phyloP scores from a whole-genome alignment of 2,113 vertebrate species.

The Platanista minor region DNA sequence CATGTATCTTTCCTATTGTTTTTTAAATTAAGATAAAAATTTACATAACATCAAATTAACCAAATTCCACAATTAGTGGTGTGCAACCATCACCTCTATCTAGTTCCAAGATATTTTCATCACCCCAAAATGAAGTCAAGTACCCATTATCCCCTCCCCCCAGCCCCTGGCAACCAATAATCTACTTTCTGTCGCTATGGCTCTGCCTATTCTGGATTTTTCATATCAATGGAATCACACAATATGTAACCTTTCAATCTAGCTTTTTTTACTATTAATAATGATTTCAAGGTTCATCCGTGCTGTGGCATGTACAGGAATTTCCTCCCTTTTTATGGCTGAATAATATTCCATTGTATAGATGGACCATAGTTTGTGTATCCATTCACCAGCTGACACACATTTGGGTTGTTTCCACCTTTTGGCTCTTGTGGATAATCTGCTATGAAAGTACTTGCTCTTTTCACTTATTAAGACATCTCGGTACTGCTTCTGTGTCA shows the following conservation, averaged over 20 bases:
- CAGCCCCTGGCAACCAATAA: not conserved
- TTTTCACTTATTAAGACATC: not conserved
- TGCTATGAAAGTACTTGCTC: not conserved
- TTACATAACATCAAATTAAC: too few species aligned
- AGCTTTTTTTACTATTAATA: not conserved
- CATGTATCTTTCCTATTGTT: too few species aligned
- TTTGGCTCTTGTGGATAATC: not conserved
- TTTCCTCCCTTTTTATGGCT: not conserved
- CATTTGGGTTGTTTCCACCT: not conserved
- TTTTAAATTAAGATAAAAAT: too few species aligned
- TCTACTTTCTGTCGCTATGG: not conserved
- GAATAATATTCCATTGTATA: not conserved
- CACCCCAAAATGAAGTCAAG: not conserved
- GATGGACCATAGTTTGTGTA: not conserved
- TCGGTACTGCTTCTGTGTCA: not conserved
- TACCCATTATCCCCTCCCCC: not conserved
- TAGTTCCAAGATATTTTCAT: not conserved
- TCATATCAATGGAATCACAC: not conserved
- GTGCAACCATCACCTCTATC: too few species aligned
- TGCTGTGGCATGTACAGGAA: accelerated
- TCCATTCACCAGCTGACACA: not conserved
- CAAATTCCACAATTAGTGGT: too few species aligned
- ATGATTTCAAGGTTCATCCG: not conserved
- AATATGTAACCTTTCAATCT: not conserved
- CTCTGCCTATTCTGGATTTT: not conserved